Conservation (phyloP, 2,113 vertebrate species). For the Paradoxurus hermaphroditus region DNA sequence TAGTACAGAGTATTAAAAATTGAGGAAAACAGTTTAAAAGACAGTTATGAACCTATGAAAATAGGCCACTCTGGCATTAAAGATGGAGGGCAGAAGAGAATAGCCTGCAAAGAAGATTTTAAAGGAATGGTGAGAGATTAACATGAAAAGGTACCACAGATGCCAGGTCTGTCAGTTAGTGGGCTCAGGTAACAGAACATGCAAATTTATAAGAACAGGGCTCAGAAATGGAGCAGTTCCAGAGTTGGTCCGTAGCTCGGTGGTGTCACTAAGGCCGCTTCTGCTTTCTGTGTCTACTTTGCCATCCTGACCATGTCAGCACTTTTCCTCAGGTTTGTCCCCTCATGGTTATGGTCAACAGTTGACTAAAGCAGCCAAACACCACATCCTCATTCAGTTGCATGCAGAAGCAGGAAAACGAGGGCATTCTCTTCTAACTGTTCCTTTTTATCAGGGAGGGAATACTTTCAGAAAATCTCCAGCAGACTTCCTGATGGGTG, state of each 20-base stretch:
- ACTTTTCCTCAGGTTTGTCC: background rate
- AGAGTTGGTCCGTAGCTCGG: background rate
- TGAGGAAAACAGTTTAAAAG: background rate
- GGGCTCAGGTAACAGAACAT: background rate
- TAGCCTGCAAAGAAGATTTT: background rate
- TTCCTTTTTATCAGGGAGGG: conserved; percentile 2
- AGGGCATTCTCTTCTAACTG: background rate
- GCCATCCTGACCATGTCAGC: background rate
- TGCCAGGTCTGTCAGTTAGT: background rate
- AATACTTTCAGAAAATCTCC: background rate
- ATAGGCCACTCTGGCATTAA: background rate
- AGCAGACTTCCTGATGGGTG: conserved; percentile 8
- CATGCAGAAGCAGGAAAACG: background rate
- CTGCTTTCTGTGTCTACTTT: background rate
- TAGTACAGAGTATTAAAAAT: conserved; percentile 18
- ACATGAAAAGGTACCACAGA: background rate
- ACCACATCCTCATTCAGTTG: background rate
- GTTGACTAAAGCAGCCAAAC: background rate
- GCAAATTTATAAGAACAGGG: background rate
- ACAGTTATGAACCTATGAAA: background rate
- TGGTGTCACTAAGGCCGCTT: background rate
- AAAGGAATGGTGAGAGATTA: background rate
- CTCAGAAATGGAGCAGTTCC: background rate
- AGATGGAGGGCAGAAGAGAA: background rate
- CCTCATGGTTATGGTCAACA: background rate